A percentile compares a stretch with the other conserved stretches of the same genome.
phyloP scores from a whole-genome alignment of 2,797 vertebrate genomes.

The Synanceia verrucosa region DNA sequence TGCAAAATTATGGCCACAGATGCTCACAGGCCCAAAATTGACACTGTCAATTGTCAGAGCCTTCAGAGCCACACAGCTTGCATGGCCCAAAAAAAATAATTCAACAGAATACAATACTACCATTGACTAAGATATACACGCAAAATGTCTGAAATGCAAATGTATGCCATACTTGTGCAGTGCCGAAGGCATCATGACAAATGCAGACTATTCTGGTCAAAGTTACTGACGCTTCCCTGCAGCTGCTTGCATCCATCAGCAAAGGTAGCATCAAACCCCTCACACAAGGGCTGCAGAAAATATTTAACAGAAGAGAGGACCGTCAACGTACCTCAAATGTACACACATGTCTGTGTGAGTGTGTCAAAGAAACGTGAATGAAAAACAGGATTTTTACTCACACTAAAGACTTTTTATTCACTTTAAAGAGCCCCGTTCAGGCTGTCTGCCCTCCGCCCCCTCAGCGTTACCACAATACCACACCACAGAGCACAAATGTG shows the following conservation, averaged over 20 bases:
- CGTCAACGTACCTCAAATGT: slow-evolving; percentile 23
- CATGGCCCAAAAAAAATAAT: neutral
- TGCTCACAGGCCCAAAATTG: neutral
- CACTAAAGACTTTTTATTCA: slow-evolving; percentile 42
- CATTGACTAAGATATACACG: neutral
- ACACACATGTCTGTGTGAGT: slow-evolving; percentile 30
- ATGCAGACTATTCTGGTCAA: slow-evolving; percentile 50
- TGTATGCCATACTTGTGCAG: slow-evolving; percentile 27
- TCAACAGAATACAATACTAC: no score
- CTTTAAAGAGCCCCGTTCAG: slow-evolving; percentile 57
- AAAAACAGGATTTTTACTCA: slow-evolving; percentile 43
- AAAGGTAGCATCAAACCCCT: slow-evolving; percentile 24
- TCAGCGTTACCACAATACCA: slow-evolving; percentile 49
- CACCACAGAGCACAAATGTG: slow-evolving; percentile 56
- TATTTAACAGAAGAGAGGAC: slow-evolving; percentile 59
- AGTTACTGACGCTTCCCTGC: slow-evolving; percentile 49
- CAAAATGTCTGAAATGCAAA: slow-evolving; percentile 29
- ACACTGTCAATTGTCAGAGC: neutral
- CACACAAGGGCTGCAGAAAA: slow-evolving; percentile 69
- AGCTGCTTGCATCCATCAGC: slow-evolving; percentile 41
- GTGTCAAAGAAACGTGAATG: slow-evolving; percentile 36
- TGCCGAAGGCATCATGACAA: slow-evolving; percentile 43
- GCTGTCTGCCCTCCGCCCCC: slow-evolving; percentile 26
- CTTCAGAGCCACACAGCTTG: neutral
- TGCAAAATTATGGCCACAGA: neutral